Percentiles rank a stretch among this genome's conserved stretches.
phyloP scores from a whole-genome alignment of 1,140 invertebrate genomes.

The Gryon sp. region DNA sequence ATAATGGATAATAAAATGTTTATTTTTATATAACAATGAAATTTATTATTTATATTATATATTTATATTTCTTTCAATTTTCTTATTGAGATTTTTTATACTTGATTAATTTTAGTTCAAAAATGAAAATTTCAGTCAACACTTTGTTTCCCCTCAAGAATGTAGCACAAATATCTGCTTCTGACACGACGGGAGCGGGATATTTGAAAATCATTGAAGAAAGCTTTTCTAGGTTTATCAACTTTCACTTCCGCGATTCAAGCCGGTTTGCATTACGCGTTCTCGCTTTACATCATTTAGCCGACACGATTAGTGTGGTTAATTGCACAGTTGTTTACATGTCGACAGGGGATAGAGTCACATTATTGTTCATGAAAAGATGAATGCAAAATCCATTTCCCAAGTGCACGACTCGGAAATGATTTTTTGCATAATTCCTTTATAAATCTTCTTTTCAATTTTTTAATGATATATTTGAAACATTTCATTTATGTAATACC shows the following conservation, averaged over 20 bases:
- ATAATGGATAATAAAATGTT: too few relatives aligned
- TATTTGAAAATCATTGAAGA: slow-evolving; percentile 66
- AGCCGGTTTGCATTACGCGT: slow-evolving; percentile 59
- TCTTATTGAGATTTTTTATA: neutral
- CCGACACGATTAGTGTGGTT: slow-evolving; percentile 23
- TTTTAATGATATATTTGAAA: too few relatives aligned
- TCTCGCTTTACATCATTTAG: slow-evolving; percentile 50
- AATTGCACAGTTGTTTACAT: slow-evolving; percentile 25
- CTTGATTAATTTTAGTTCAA: neutral
- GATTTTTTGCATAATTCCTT: too few relatives aligned
- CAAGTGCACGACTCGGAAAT: neutral
- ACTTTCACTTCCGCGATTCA: slow-evolving; percentile 73
- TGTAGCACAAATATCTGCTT: slow-evolving; percentile 11
- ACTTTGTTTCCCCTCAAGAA: slow-evolving; percentile 1
- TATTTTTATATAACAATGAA: too few relatives aligned
- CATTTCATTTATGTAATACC: too few relatives aligned
- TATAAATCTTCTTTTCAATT: too few relatives aligned
- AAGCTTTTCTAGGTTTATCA: slow-evolving; percentile 67
- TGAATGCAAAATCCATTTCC: neutral
- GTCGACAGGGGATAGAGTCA: neutral
- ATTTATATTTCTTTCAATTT: too few relatives aligned
- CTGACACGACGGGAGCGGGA: slow-evolving; percentile 31
- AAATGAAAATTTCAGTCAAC: too few relatives aligned
- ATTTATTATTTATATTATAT: too few relatives aligned
- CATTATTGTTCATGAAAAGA: neutral